Percentiles rank a stretch among this genome's conserved stretches.
These are phyloP conservation scores for Erythrolamprus reginae DNA, from an alignment of 2,113 vertebrate species.

Conservation along the genomic window DNA sequence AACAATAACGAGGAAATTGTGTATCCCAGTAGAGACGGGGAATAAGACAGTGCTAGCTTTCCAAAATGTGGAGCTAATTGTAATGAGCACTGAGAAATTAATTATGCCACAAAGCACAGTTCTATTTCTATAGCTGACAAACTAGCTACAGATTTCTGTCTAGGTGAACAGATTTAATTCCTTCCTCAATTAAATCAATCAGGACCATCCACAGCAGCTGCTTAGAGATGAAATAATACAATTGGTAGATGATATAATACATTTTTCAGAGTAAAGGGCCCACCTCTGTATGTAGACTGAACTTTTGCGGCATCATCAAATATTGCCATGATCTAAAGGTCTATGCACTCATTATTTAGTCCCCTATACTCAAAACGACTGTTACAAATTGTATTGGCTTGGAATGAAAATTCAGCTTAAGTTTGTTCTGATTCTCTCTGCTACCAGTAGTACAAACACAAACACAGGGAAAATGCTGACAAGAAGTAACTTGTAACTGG, in stretches of 20 bases:
- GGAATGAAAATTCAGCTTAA: too few species aligned
- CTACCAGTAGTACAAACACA: too few species aligned
- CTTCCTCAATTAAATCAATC: neutral
- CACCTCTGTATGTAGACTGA: neutral
- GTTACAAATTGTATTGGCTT: neutral
- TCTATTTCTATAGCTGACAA: constrained; percentile 2
- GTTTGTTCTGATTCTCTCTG: too few species aligned
- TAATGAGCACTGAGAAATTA: neutral
- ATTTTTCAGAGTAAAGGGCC: neutral
- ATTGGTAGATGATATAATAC: neutral
- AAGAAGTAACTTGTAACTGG: too few species aligned
- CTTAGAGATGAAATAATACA: neutral
- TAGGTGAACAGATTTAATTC: neutral
- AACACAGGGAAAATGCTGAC: too few species aligned
- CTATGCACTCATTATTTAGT: neutral
- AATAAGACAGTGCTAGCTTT: constrained; percentile 24
- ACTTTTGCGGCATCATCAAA: neutral
- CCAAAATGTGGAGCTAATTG: constrained; percentile 48
- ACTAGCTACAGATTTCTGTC: neutral
- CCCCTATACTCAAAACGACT: neutral
- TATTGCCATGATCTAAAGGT: neutral
- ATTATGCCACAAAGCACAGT: neutral
- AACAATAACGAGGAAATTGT: constrained; percentile 24
- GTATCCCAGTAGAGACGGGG: rapidly evolving
- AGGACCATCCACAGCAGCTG: neutral